Evolutionary conservation across 2,797 vertebrate genomes (phyloP), one percentile per base, ranked within the genome.

Genomic region (Microctenopoma stevenorrisi): DNA sequence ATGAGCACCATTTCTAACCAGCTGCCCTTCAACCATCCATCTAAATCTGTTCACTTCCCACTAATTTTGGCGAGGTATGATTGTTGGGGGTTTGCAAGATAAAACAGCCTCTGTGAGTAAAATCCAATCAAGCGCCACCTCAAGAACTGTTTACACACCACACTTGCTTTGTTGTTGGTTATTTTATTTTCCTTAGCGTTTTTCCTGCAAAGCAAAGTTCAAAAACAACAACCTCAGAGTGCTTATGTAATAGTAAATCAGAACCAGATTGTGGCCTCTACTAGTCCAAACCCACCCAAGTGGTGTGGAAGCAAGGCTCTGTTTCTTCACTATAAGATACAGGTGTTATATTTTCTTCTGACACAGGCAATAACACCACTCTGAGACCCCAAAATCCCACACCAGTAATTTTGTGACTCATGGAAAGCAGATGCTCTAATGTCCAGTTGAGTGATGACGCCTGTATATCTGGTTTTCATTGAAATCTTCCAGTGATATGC

Each of bases 171-270:
- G 52, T 86, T 81, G 79, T 83, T 90, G 89, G 74, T 87, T 86
- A 66, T 87, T 89, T 86, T 77, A 84, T 85, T 87, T 91, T 83
- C 65, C 47, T 77, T 64, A 33, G 49, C 48, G 63, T 68, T 81
- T 82, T 70, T 26, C 43, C 46, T 26, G 57, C 69, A 72, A 82
- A 88, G 48, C 72, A 71, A 74, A 80, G 42, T 37, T 87, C 57
- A 83, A 81, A 87, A 87, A 89, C 75, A 88, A 86, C 79, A 69
- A 62, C 81, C 68, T 88, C 73, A 57, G 63, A 77, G 74, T 10
- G 37, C 78, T 93, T 93, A 88, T 86, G 78, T 68, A 91, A 94
- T 67, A 67, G 72, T 47, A 90, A 92, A 93, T 86, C 76, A 74
- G 70, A 86, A 91, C 77, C 92, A 94, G 87, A 93, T 68, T 85